Base-by-base conservation (phyloP, 1,140 invertebrate genomes). In the Calephelis nemesis region DNA sequence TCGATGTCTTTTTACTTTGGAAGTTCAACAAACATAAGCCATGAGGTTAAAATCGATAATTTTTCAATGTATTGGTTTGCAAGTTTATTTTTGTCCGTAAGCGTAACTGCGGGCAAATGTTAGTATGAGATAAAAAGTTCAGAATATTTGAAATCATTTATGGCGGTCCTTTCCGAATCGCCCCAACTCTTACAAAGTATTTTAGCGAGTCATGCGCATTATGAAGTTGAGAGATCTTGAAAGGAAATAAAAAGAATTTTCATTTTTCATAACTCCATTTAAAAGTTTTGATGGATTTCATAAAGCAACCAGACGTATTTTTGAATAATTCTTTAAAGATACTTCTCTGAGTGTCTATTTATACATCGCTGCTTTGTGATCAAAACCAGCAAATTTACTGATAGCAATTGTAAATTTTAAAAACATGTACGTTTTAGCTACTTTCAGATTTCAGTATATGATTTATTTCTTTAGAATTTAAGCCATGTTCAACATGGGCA, bases 201-300 rank as follows among this genome's bases (percentile, higher is more conserved):
- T 76, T 62, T 62, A 70, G 75, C 73, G 67, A 76, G 73, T 76
- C 75, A 74, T 72, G 70, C 70, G 75, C 68, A 74, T 74, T 76
- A 74, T 69, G 54, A 74, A 71, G 60, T 70, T 62, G 63, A 66
- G 65, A 73, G 70, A 74, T 69, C 47, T 64, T 50, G 49, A 50
- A 40, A 67, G 49, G 62, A 48, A 67, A 72, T 63, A 47, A 63
- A 74, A 76, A 75, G 71, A 69, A 73, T 73, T 75, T 74, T 75
- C 75, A 79, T 79, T 81, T 79, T 79, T 79, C 78, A 76, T 67
- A 69, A 68, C 74, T 71, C 64, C 69, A 73, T 74, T 64, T 50
- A 58, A 72, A 78, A 80, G 68, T 83, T 79, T 77, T 79, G 80
- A 83, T 81, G 75, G 79, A 68, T 70, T 75, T 73, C 62, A 65